Base-by-base conservation (phyloP, 2,888 invertebrate species). In the Acronicta alni region DNA sequence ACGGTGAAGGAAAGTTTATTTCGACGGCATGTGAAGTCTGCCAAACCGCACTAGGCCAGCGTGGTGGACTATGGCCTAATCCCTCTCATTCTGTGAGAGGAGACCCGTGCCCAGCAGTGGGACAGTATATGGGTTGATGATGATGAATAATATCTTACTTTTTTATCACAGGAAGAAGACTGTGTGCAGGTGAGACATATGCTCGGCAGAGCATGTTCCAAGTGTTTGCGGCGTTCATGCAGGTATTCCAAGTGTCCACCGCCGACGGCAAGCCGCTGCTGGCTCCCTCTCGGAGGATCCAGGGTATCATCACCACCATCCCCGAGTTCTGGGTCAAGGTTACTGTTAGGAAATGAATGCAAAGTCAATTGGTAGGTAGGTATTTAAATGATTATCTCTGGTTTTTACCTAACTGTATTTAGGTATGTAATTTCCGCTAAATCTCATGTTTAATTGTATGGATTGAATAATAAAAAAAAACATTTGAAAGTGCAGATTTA, bases 121-220 rank as follows among this genome's bases (percentile, higher is more conserved):
- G n/a, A n/a, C n/a, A n/a, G n/a, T n/a, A n/a, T n/a, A n/a, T n/a
- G n/a, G n/a, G n/a, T n/a, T n/a, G n/a, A n/a, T n/a, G n/a, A n/a
- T n/a, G 2, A 0, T 20, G 4, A 23, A 3, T n/a, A 7, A 20
- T 12, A 2, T n/a, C 20, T n/a, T 2, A n/a, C 6, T 59, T 46
- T 12, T 47, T 9, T 1, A 64, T 81, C 79, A 0, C 83, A 95
- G 96, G 97, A 0, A 95, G 95, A 71, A 92, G 97, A 26, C 85
- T 96, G 0, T 97, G 97, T 77, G 95, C 96, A 0, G 97, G 97
- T 0, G 97, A 97, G 84, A 96, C 96, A 0, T 96, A 95, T 80
- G 95, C 96, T 0, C 92, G 97, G 1, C 96, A 96, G 68, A 91
- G 94, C 69, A 89, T 96, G 83, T 97, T 97, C 82, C 92, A 95